A percentile compares a stretch with the other conserved stretches of the same genome.
Conservation (phyloP, 2,113 vertebrate species). For the Laticauda colubrina region DNA sequence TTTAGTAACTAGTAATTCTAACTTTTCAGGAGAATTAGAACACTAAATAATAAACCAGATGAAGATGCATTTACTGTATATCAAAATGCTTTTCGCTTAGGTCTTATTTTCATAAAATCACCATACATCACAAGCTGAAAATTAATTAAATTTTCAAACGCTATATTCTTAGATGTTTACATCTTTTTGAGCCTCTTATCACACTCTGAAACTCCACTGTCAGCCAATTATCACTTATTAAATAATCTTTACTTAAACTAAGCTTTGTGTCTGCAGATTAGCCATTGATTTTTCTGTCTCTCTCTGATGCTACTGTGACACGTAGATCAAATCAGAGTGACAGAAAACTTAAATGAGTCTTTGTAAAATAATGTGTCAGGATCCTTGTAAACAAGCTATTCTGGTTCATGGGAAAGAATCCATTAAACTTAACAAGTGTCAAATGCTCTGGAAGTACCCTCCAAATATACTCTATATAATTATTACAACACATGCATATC, state of each 20-base stretch:
- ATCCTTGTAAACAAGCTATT: background rate
- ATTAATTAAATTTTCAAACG: background rate
- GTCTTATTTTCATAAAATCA: background rate
- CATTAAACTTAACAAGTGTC: background rate
- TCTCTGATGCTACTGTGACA: background rate
- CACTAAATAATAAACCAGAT: background rate
- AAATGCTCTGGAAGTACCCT: background rate
- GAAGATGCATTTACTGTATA: background rate
- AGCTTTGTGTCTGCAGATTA: background rate
- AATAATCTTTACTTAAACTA: slow-evolving; percentile 3
- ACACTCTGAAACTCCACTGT: background rate
- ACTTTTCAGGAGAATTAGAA: background rate
- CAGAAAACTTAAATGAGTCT: background rate
- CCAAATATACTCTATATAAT: background rate
- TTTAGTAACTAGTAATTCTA: background rate
- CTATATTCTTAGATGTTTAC: background rate
- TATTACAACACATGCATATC: background rate
- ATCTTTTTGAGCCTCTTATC: background rate
- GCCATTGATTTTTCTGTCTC: background rate
- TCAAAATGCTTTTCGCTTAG: background rate
- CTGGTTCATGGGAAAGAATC: background rate
- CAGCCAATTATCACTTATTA: background rate
- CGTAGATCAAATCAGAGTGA: background rate
- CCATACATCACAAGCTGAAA: background rate
- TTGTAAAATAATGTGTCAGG: background rate